phyloP scores from a whole-genome alignment of 2,113 vertebrate genomes.

The Gopherus flavomarginatus region DNA sequence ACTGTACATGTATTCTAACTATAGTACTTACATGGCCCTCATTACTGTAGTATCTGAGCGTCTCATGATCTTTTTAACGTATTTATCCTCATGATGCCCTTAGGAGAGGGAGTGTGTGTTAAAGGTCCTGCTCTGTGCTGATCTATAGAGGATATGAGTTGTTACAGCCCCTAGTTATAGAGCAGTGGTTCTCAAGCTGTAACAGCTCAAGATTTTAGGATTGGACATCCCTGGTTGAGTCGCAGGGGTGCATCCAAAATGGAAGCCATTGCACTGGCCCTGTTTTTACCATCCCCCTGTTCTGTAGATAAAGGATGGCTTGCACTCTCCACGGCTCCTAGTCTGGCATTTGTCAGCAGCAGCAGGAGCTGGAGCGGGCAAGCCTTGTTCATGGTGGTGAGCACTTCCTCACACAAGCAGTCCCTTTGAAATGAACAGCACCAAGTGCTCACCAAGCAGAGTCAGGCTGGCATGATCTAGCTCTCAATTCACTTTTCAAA shows the following conservation, averaged over 20 bases:
- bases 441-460: not conserved
- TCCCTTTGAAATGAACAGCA: not conserved
- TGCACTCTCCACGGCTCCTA: not conserved
- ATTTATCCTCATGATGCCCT: not conserved
- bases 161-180: not conserved
- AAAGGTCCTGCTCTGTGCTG: not conserved
- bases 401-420: not conserved
- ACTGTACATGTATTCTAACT: not conserved
- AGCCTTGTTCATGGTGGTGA: not conserved
- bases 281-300: not conserved
- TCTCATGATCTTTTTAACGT: not conserved
- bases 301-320: not conserved
- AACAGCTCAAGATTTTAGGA: not conserved
- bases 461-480: not conserved
- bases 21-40: not conserved
- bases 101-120: not conserved
- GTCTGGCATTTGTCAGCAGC: not conserved
- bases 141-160: not conserved
- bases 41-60: not conserved
- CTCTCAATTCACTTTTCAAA: not conserved
- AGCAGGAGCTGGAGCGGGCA: not conserved
- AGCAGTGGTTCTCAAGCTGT: not conserved
- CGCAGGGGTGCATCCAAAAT: not conserved
- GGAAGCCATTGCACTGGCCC: not conserved
- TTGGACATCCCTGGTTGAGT: not conserved